Base-by-base conservation (phyloP, 2,888 invertebrate species). In the Allolobophora icterica region DNA sequence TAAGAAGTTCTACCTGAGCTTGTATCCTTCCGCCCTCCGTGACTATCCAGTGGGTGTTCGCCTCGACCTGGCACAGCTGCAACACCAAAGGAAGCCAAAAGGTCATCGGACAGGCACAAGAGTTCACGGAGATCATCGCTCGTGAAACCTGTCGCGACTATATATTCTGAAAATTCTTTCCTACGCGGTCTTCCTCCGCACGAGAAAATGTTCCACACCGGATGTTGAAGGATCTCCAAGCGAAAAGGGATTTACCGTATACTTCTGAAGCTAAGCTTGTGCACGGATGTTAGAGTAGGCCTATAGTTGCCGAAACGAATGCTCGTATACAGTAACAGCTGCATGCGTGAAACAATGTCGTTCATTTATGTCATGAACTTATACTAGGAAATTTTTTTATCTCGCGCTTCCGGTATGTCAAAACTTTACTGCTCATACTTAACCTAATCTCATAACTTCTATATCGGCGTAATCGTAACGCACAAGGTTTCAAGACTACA, bases 21-120 rank as follows among this genome's bases (percentile, higher is more conserved):
- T 97, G 97, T 94, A 97, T 97, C 94, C 97, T 96, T 92, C 97
- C 97, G 96, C 97, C 97, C 96, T 97, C 97, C 0, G 97, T 97
- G 58, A 97, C 97, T 91, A 95, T 93, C 95, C 95, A 95, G 92
- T 95, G 95, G 89, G 95, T 92, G 89, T 52, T 91, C 84, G 71
- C 90, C 13, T 90, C 71, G 21, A 58, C 90, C n/a, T 90, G 58
- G 4, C 30, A 38, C n/a, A 89, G 30, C 24, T 89, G n/a, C 84
- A 89, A 40, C 33, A 89, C n/a, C 71, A 71, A 71, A n/a, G 71
- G n/a, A 71, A 71, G 30, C 71, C 71, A 71, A 71, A 71, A 71
- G 71, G 71, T 71, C 71, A 30, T 71, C 30, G 71, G n/a, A 8
- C 71, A 30, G n/a, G 71, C 0, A n/a, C n/a, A n/a, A 71, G 11